Evolutionary conservation across 2,797 vertebrate species (phyloP), one percentile per base, ranked within the genome.

Genomic region (Somateria mollissima): DNA sequence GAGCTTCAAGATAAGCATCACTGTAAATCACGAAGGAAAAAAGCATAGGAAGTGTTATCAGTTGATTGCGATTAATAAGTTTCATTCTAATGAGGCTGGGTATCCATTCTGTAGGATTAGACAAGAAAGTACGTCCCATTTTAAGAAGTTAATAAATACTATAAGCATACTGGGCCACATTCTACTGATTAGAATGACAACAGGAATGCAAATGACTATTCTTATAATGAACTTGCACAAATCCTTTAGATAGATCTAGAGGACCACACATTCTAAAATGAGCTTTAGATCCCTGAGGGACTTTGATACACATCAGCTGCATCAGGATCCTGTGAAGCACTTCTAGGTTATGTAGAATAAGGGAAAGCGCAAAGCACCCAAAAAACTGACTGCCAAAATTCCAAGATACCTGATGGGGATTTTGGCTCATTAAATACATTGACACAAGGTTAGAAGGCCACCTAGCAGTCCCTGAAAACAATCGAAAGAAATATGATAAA

Each of bases 371-470:
- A 28, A 69, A 72, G 45, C 2, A 2, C 41, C n/a, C 2, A 1
- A 47, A 88, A 84, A 15, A 54, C 0, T 1, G 25, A 72, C 22
- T 75, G 57, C 66, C 66, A 88, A 49, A 88, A 81, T 11, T 69
- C 49, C 3, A 56, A 65, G 49, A 45, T 13, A 84, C 45, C 36
- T 41, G 17, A 60, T n/a, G 9, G 43, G 21, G 20, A 70, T 70
- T 83, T 80, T 71, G 70, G 76, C 66, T 88, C 36, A 39, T 14
- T 12, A 30, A 90, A 3, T 8, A 62, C 15, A 17, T 25, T 49
- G 53, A 90, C 81, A 82, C 6, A 95, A 93, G 80, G 77, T 82
- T 73, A 90, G 51, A 41, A 58, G 65, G 66, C 74, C 56, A 75
- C 49, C 87, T 95, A 87, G 64, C 32, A 89, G 66, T 7, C 73